Evolutionary conservation across 2,113 vertebrate genomes (phyloP), one percentile per base, ranked within the genome.

Genomic region (Odocoileus virginianus): DNA sequence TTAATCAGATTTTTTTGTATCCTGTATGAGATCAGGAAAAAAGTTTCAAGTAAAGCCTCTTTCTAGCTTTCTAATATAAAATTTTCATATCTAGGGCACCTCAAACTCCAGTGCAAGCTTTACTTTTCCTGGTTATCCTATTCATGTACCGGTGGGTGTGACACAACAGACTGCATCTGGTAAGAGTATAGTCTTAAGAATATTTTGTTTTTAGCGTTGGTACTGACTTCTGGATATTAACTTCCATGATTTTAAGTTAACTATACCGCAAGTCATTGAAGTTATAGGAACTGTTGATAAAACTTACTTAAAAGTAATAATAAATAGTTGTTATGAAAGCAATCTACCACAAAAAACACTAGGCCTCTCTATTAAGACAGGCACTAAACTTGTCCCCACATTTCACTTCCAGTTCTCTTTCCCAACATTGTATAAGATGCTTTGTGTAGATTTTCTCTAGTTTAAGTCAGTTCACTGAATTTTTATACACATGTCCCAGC

Each of bases 61-160:
- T 89, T 89, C 36, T 94, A 57, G 84, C 7, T 97, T 91, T 84
- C 33, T 87, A 61, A 96, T 82, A 55, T 58, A 16, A 60, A 86
- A 92, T 55, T 95, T 91, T 96, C 98, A 19, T 97, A 15, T 98
- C 78, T 98, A 99, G 99, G 99, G 97, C 8, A 98, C 97, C 95
- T 98, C 99, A 10, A 98, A 86, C 88, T 94, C 97, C 0, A 98
- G 98, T 23, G 97, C 99, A 55, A 99, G 99, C 40, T 99, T 99
- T 40, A 97, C 99, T 87, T 98, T 99, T 78, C 99, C 99, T 33
- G 97, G 99, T 11, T 99, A 99, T 95, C 99, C 99, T 2, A 98
- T 99, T 89, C 99, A 99, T 79, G 99, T 99, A 11, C 99, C 99
- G 85, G 99, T 99, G 91, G 99, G 99, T 94, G 99, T 99, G 98